phyloP scores from a whole-genome alignment of 2,113 vertebrate genomes.

The Aphelocoma coerulescens region DNA sequence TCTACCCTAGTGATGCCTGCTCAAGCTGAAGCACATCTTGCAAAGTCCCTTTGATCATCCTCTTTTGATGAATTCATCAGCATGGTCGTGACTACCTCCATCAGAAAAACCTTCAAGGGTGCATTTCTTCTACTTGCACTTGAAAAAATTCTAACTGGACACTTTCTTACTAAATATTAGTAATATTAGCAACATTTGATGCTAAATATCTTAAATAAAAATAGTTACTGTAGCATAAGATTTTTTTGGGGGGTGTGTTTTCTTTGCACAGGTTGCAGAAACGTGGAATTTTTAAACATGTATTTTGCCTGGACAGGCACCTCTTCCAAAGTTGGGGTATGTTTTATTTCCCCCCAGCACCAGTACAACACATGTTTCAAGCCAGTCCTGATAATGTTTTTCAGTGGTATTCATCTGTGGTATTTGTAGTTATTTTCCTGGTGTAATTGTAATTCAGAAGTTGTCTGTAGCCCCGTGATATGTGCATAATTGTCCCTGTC shows the following conservation, averaged over 20 bases:
- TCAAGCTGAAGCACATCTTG: neutral
- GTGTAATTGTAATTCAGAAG: conserved; percentile 52
- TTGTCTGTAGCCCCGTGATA: conserved; percentile 59
- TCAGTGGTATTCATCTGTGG: conserved; percentile 10
- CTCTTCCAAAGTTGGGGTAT: neutral
- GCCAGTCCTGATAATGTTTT: conserved; percentile 33
- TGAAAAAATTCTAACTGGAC: neutral
- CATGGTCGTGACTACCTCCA: no score
- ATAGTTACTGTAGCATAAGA: neutral
- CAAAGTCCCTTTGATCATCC: neutral
- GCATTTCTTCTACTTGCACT: neutral
- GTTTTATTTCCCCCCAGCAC: neutral
- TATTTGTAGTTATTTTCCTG: conserved; percentile 38
- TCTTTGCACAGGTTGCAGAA: neutral
- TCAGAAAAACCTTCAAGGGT: neutral
- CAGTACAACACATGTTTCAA: conserved; percentile 28
- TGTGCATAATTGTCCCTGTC: conserved; percentile 54
- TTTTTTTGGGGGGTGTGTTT: neutral
- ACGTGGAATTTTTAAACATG: neutral
- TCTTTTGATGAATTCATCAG: neutral
- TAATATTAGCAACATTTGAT: neutral
- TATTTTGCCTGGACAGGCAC: neutral
- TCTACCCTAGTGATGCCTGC: neutral
- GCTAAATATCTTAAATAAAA: neutral
- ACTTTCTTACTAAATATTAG: neutral